These are phyloP conservation scores for Hippoglossus hippoglossus DNA, from an alignment of 2,797 vertebrate species.

Conservation along the genomic window DNA sequence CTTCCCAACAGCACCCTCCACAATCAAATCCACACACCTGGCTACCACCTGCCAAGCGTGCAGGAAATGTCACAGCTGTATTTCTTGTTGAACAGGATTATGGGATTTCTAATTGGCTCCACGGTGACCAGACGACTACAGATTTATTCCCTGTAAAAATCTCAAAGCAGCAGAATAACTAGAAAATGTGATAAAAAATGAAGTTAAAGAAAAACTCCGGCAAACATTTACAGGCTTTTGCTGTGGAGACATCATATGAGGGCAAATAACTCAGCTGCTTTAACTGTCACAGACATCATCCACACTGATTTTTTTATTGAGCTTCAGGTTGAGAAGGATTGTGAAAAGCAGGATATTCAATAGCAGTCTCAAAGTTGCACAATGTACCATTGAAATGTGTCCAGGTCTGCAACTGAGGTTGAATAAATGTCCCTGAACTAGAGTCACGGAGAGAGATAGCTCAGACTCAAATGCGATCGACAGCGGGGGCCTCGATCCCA, in stretches of 20 bases:
- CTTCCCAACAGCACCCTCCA: slow-evolving; percentile 17
- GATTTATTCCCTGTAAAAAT: slow-evolving; percentile 25
- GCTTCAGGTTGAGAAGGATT: slow-evolving; percentile 48
- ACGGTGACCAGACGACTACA: slow-evolving; percentile 41
- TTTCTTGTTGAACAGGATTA: slow-evolving; percentile 77
- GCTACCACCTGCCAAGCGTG: slow-evolving; percentile 64
- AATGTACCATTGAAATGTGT: slow-evolving; percentile 65
- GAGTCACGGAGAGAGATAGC: slow-evolving; percentile 53
- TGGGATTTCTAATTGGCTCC: slow-evolving; percentile 84
- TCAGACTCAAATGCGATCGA: slow-evolving; percentile 60
- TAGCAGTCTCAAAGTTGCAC: slow-evolving; percentile 69
- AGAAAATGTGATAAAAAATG: slow-evolving; percentile 9
- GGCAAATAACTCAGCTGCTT: slow-evolving; percentile 18
- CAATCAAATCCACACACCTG: slow-evolving; percentile 69
- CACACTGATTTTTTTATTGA: slow-evolving; percentile 19
- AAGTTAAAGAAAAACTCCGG: not conserved
- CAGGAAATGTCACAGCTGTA: slow-evolving; percentile 69
- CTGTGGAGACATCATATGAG: slow-evolving; percentile 7
- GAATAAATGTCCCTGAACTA: slow-evolving; percentile 74
- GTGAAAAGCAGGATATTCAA: slow-evolving; percentile 67
- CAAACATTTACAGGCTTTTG: slow-evolving; percentile 15
- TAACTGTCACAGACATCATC: slow-evolving; percentile 40
- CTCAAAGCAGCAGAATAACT: slow-evolving; percentile 21
- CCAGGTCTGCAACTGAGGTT: slow-evolving; percentile 54
- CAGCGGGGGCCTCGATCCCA: slow-evolving; percentile 43